Evolutionary conservation across 2,113 vertebrate genomes (phyloP), one percentile per base, ranked within the genome.

Genomic region (Miniopterus natalensis): DNA sequence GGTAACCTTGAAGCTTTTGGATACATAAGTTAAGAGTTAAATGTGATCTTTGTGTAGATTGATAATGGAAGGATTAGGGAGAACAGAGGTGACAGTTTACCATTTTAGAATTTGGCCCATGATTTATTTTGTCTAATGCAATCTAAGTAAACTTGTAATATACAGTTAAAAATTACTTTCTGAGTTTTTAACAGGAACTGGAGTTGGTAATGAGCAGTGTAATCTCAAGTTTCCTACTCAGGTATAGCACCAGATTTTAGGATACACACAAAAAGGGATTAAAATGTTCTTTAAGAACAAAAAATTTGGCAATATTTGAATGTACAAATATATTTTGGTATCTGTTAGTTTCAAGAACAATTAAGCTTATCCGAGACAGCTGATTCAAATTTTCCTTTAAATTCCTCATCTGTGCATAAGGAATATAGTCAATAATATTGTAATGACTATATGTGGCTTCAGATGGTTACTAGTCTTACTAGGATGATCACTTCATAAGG

Each of bases 151-250:
- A 90, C 25, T 71, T 71, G 15, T 1, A 78, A 25, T 90, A 18
- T 90, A 53, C 27, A 68, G 29, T 90, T 90, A 40, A 70, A 84
- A 73, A 78, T 79, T 68, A 36, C 36, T 75, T 80, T 75, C 59
- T 95, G 36, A 81, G 51, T 74, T 87, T 93, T 87, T 66, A 80
- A 87, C 42, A 92, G 77, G 36, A 84, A 89, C 18, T 95, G 23
- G 63, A 53, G 9, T 17, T 89, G 21, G 36, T 79, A 78, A 47
- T 71, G 36, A 75, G 42, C 59, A 71, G 2, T 92, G 53, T 84
- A 40, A 47, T 75, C 31, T 92, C 53, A 84, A 47, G 23, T 89
- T 40, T 63, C 45, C 36, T 63, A 40, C 21, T 84, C 17, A 29
- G 63, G 71, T 63, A 73, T 89, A 57, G 40, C 55, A 93, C 14